These are phyloP conservation scores for Cercopithecus mona DNA, from an alignment of 2,113 vertebrate species.

Conservation along the genomic window DNA sequence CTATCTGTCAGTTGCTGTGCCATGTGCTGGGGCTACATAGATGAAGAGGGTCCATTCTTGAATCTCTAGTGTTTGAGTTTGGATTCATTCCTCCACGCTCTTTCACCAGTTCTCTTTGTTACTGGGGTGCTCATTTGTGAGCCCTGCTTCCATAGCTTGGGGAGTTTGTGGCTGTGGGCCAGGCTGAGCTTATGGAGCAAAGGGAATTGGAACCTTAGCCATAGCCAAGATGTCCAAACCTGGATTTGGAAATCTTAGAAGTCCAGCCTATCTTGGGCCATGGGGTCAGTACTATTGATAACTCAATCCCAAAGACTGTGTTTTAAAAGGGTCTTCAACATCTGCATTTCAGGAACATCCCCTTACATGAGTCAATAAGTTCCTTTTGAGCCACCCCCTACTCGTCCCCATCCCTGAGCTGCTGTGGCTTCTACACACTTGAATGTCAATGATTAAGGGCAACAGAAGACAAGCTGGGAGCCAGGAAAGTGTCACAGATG, in stretches of 20 bases:
- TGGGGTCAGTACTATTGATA: background rate
- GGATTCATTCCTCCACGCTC: background rate
- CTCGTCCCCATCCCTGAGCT: background rate
- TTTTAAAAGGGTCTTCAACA: background rate
- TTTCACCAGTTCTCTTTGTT: background rate
- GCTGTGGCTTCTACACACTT: background rate
- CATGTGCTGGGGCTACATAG: background rate
- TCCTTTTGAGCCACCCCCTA: background rate
- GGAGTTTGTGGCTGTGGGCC: background rate
- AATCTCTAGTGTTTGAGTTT: background rate
- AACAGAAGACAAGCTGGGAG: background rate
- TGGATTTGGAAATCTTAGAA: background rate
- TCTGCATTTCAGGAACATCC: background rate
- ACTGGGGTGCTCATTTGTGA: background rate
- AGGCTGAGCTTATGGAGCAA: background rate
- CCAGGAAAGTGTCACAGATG: background rate
- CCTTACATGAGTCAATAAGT: background rate
- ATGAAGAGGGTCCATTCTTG: background rate
- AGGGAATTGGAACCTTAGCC: background rate
- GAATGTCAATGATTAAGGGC: background rate
- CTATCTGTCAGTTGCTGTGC: background rate
- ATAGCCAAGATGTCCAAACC: background rate
- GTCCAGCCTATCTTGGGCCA: background rate
- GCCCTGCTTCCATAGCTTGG: background rate
- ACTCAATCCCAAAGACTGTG: background rate